Conservation (phyloP, 1,140 invertebrate species). For the Bombus affinis region DNA sequence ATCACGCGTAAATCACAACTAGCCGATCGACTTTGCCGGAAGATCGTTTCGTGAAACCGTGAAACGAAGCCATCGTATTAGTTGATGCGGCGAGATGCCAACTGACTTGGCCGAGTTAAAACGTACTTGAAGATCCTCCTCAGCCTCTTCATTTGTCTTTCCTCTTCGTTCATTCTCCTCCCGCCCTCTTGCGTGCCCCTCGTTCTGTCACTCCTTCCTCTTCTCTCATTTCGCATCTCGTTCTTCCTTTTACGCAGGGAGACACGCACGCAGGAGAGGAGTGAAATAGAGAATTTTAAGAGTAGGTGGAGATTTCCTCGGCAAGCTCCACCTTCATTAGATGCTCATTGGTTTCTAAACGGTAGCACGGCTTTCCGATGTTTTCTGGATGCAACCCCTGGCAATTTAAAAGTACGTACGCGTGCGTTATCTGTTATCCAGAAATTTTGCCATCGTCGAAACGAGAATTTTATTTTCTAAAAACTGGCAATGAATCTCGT, state of each 20-base stretch:
- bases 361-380: constrained; percentile 1
- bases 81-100: constrained; percentile 77
- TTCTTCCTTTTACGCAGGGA: constrained; percentile 40
- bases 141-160: constrained; percentile 55
- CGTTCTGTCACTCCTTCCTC: constrained; percentile 53
- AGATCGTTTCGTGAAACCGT: constrained; percentile 17
- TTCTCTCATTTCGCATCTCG: constrained; percentile 31
- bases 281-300: constrained; percentile 80
- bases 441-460: background rate
- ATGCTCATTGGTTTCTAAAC: constrained; percentile 77
- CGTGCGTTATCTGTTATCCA: constrained; percentile 8
- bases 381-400: constrained; percentile 16
- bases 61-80: constrained; percentile 62
- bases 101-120: constrained; percentile 80
- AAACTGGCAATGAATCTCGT: background rate
- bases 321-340: constrained; percentile 80
- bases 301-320: constrained; percentile 81
- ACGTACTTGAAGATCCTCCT: constrained; percentile 76
- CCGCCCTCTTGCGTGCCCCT: constrained; percentile 8
- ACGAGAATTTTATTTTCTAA: constrained; percentile 14
- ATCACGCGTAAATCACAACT: constrained; percentile 37
- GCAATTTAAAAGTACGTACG: background rate
- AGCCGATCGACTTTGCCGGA: constrained; percentile 23
- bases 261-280: constrained; percentile 52
- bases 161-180: constrained; percentile 27